Percentiles rank a stretch among this genome's conserved stretches.
phyloP scores from a whole-genome alignment of 2,797 vertebrate genomes.

The Pangasius macronema region DNA sequence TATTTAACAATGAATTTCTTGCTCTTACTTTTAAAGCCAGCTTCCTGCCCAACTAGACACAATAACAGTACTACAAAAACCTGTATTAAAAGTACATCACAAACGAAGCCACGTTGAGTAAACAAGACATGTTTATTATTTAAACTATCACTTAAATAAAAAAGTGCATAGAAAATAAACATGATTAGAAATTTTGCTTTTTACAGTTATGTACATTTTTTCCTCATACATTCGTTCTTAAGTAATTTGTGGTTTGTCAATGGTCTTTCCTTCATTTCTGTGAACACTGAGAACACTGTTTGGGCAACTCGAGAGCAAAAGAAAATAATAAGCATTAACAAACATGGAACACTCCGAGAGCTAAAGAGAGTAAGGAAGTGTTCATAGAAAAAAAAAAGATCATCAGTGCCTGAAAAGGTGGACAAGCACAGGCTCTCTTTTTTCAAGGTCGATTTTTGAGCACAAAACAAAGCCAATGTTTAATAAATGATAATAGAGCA shows the following conservation, averaged over 20 bases:
- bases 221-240: slow-evolving; percentile 98
- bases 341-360: slow-evolving; percentile 67
- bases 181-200: slow-evolving; percentile 99
- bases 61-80: neutral
- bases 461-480: slow-evolving; percentile 35
- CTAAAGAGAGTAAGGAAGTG: slow-evolving; percentile 69
- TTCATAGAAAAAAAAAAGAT: slow-evolving; percentile 62
- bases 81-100: neutral
- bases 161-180: slow-evolving; percentile 99
- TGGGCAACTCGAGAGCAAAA: slow-evolving; percentile 60
- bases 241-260: slow-evolving; percentile 94
- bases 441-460: slow-evolving; percentile 29
- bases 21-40: neutral
- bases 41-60: neutral
- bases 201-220: slow-evolving; percentile 99
- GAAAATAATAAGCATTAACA: slow-evolving; percentile 66
- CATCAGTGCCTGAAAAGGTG: slow-evolving; percentile 67
- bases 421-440: slow-evolving; percentile 55
- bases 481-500: slow-evolving; percentile 51
- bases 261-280: slow-evolving; percentile 93
- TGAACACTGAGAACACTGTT: slow-evolving; percentile 90
- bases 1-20: neutral
- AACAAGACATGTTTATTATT: slow-evolving; percentile 99
- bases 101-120: slow-evolving; percentile 69
- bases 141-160: slow-evolving; percentile 99